Evolutionary conservation across 2,888 invertebrate species (phyloP), one percentile per base, ranked within the genome.

Genomic region (Coleophora deauratella): DNA sequence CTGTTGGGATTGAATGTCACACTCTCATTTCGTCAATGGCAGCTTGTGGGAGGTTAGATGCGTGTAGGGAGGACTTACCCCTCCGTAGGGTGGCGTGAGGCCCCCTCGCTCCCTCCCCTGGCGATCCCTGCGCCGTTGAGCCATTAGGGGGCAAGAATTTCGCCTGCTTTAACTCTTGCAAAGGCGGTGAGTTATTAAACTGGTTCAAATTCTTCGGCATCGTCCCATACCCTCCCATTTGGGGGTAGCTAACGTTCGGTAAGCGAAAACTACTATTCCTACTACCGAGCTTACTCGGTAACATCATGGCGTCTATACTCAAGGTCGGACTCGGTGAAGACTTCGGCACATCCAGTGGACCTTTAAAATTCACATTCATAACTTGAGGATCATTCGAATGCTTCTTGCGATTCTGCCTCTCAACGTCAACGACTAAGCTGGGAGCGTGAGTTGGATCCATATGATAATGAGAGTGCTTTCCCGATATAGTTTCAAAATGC

Each of bases 1-100:
- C 61, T 60, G 57, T 59, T 57, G 60, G 60, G 53, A 70, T 72
- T 70, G 67, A 72, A 56, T 72, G 93, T 95, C 94, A 95, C 91
- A 95, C 95, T 78, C 94, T 88, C 94, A 95, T 95, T 86, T 95
- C 95, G 73, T 93, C 93, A 81, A 94, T 94, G 47, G 93, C 93
- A 53, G 94, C 94, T 71, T 93, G 92, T 38, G 93, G 93, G 72
- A 93, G 90, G 69, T 88, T 87, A 63, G 90, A 86, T 45, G 86
- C 82, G 45, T 88, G 87, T 43, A 74, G 84, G 65, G 75, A 81
- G 59, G 61, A 52, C 45, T 78, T 84, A 11, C 80, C 79, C 49
- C 81, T 66, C 31, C 82, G 72, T 7, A 86, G 66, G 43, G 74
- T 82, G 36, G 78, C 81, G 51, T 87, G 87, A 37, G 80, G 72